Evolutionary conservation across 1,140 invertebrate species (phyloP), one percentile per base, ranked within the genome.

Genomic region (Tetragonula clypearis): DNA sequence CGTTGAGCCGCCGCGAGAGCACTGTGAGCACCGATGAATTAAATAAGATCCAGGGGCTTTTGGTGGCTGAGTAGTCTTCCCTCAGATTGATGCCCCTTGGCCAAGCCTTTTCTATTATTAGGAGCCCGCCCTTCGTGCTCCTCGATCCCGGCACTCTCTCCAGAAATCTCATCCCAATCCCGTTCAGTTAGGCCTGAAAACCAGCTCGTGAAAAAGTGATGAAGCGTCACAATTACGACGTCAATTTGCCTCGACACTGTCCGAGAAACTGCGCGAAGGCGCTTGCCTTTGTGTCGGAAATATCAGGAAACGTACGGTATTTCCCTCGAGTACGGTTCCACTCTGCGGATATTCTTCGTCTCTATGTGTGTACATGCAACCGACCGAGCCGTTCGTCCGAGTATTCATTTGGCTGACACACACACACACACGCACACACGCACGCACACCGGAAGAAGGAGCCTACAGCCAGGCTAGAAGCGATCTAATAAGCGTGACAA

Each of bases 131-230:
- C 60, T 15, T 49, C 60, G 21, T 1, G 55, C 41, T 75, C 72
- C 55, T 26, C 12, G 72, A 62, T 62, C 75, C 82, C 53, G n/a
- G 8, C 41, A 49, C 41, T 49, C 41, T 49, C 69, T 26, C 66
- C 35, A 8, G 60, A 65, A 88, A 88, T 88, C 80, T 58, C 66
- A 58, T 78, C 41, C 56, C 66, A 66, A 78, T 83, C 77, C 53
- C 77, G 75, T 79, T 87, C 78, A 68, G 5, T 60, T 62, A 60
- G 23, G 30, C 30, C 55, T 53, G 30, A 30, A 30, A 30, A 65
- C 23, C 73, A 68, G 41, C 41, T 56, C 76, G 76, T 90, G 85
- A 90, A 90, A 90, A 90, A 90, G 87, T 85, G 85, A 90, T 88
- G 88, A 90, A 90, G 73, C 75, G 84, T 21, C 71, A 74, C 88